Evolutionary conservation across 1,140 invertebrate genomes (phyloP).

Genomic region (Pogonomyrmex barbatus): DNA sequence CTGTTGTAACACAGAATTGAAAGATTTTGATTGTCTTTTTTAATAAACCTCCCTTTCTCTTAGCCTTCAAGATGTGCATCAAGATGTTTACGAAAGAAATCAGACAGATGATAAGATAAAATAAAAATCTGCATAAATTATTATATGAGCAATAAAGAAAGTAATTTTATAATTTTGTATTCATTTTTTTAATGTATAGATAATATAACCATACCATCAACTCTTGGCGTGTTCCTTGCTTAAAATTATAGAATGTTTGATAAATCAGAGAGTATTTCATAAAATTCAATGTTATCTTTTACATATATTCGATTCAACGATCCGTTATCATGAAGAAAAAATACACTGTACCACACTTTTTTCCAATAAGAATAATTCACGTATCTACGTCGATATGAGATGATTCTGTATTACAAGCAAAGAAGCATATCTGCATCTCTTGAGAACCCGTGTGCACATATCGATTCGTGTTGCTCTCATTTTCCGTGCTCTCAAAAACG

Average conservation of each 20-base stretch:
- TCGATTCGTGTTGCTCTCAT: conserved; percentile 1
- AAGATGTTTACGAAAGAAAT: background rate
- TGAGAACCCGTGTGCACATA: background rate
- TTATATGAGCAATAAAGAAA: background rate
- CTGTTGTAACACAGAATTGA: background rate
- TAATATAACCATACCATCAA: background rate
- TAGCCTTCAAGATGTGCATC: background rate
- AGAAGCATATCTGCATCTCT: background rate
- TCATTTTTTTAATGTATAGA: background rate
- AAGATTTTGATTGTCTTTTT: background rate
- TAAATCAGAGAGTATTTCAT: background rate
- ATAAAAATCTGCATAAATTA: background rate
- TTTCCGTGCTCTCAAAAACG: conserved; percentile 10
- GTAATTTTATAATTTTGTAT: background rate
- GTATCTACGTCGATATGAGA: background rate
- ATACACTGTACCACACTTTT: background rate
- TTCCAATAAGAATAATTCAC: conserved; percentile 10
- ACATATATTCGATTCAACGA: background rate
- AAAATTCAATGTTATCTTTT: background rate
- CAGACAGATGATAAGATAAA: background rate
- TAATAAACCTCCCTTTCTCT: background rate
- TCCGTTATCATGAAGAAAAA: background rate
- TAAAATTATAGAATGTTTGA: background rate
- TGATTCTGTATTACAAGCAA: background rate
- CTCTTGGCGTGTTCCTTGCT: background rate